These are phyloP conservation scores for Coregonus sp. DNA, from an alignment of 2,797 vertebrate species.

Conservation along the genomic window DNA sequence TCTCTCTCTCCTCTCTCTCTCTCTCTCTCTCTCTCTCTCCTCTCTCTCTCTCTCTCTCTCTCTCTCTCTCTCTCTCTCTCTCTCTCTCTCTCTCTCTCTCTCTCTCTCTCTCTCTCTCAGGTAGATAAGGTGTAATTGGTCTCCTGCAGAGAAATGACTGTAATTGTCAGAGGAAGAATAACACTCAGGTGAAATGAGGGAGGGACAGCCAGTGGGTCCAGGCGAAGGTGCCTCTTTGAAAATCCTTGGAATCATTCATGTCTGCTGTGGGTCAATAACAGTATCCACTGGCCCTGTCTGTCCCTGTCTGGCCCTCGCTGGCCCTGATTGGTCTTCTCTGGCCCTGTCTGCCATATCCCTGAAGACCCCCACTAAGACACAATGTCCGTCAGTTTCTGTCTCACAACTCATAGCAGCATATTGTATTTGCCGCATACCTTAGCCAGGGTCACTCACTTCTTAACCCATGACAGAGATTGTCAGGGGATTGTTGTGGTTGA, in stretches of 20 bases:
- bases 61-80: not conserved
- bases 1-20: no score
- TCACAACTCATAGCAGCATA: not conserved
- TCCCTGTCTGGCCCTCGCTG: constrained; percentile 31
- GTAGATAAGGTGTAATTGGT: constrained; percentile 57
- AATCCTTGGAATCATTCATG: constrained; percentile 72
- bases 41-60: not conserved
- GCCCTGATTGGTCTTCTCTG: constrained; percentile 17
- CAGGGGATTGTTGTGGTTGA: constrained; percentile 9
- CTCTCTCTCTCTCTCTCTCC: no score
- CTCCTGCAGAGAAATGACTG: constrained; percentile 57
- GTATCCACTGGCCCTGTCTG: constrained; percentile 36
- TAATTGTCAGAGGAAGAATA: constrained; percentile 41
- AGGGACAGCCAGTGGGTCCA: constrained; percentile 46
- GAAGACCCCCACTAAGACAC: not conserved
- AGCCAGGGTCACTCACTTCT: not conserved
- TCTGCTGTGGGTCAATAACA: constrained; percentile 41
- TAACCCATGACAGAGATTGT: constrained; percentile 7
- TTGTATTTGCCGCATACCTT: not conserved
- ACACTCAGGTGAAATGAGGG: constrained; percentile 50
- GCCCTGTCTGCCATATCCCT: not conserved
- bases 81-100: not conserved
- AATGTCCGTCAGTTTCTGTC: not conserved
- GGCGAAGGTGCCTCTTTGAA: constrained; percentile 44
- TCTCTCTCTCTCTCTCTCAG: constrained; percentile 16